These are phyloP conservation scores for Pocillopora grandis DNA, from an alignment of 92 coral and sea anemone species.

Conservation along the genomic window DNA sequence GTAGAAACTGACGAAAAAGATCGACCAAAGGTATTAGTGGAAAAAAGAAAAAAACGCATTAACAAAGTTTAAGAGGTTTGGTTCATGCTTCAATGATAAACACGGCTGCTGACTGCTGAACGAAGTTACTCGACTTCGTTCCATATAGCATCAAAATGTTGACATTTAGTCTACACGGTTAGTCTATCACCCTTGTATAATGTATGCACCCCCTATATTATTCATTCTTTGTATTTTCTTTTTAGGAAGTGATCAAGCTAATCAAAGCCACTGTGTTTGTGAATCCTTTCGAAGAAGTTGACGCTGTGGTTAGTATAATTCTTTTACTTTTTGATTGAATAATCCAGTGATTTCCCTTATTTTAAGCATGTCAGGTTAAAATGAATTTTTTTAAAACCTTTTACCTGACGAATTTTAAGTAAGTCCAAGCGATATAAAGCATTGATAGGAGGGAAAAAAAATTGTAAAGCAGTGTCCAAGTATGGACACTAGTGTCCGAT, in stretches of 20 bases:
- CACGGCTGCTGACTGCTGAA: no score
- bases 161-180: neutral
- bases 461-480: no score
- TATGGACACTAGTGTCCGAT: no score
- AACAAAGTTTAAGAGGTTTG: no score
- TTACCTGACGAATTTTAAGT: no score
- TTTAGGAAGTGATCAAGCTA: constrained; percentile 84
- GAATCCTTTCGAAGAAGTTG: constrained; percentile 95
- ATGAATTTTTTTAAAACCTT: no score
- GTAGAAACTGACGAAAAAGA: constrained; percentile 91
- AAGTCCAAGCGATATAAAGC: no score
- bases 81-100: no score
- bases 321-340: neutral
- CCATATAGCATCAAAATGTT: no score
- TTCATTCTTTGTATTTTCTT: neutral
- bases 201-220: neutral
- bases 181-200: neutral
- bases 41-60: no score
- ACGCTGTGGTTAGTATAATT: constrained; percentile 69
- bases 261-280: constrained; percentile 75
- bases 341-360: neutral
- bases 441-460: no score
- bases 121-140: no score
- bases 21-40: constrained; percentile 79
- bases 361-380: neutral